Base-by-base conservation (phyloP, 2,113 vertebrate species). In the Chunga burmeisteri region DNA sequence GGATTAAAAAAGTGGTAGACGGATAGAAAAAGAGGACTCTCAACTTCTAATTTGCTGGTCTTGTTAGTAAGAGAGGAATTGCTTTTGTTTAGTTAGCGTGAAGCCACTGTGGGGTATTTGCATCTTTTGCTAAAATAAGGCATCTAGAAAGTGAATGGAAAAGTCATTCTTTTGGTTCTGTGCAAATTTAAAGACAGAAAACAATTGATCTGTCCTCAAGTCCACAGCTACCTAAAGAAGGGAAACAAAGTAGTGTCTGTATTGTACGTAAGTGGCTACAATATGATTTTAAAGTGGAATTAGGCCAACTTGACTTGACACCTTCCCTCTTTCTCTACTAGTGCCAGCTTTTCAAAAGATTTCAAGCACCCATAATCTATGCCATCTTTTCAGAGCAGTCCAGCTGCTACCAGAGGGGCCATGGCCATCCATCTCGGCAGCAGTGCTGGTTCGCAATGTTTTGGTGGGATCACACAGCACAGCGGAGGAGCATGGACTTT, bases 11-110 rank as follows among this genome's bases (percentile, higher is more conserved):
- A 92, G 63, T 9, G 50, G 77, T 63, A 81, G 96, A 85, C 2
- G 13, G 34, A 36, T 46, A 77, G 70, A 59, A 92, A 79, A 88
- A 74, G 63, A 87, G 6, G 38, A 49, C 25, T 50, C 49, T 65
- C 38, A 84, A 88, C 58, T 90, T 95, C 46, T 91, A 38, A 82
- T 90, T 96, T 96, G 79, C 65, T 81, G 65, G 63, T 63, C 59
- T 94, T 49, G 55, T 42, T 93, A 38, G 52, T n/a, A 81, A 55
- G 50, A 85, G 25, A 88, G 10, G 63, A 92, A 55, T 56, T 91
- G 74, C 42, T 91, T 81, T 73, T 63, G 25, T 89, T 92, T 58
- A 86, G 82, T 44, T 58, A 84, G 30, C 65, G 14, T 40, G 66
- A 89, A 87, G 58, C n/a, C 2, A 5, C 77, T 81, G 61, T 70